Evolutionary conservation across 2,113 vertebrate genomes (phyloP).

Genomic region (Ceratotherium simum): DNA sequence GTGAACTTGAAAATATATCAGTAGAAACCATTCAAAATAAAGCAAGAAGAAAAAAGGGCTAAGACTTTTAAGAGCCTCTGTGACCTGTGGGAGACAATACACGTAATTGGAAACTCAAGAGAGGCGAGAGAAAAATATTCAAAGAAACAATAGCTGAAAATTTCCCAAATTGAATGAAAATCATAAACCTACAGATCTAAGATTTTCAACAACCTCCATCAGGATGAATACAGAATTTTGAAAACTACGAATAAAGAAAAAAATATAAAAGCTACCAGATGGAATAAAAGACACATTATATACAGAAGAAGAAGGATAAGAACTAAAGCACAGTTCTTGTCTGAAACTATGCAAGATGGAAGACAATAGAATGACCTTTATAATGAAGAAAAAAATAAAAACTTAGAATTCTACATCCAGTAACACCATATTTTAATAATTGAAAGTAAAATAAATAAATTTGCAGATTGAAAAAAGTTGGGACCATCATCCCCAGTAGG

Average conservation of each 20-base stretch:
- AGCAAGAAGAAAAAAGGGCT: background rate
- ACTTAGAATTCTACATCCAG: background rate
- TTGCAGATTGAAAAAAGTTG: background rate
- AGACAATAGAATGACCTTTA: background rate
- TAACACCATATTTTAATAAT: slow-evolving; percentile 2
- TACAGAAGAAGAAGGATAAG: background rate
- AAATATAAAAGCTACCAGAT: background rate
- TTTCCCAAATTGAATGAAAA: slow-evolving; percentile 15
- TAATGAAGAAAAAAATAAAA: background rate
- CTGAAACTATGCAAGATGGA: background rate
- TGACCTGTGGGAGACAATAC: background rate
- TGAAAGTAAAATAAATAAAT: background rate
- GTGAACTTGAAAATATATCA: background rate
- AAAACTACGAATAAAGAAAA: background rate
- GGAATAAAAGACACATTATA: background rate
- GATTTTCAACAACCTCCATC: background rate
- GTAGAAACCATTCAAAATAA: background rate
- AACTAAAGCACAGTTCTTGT: background rate
- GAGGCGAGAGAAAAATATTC: background rate
- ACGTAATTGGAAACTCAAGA: background rate
- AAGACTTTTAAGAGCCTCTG: background rate
- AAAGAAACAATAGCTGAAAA: background rate
- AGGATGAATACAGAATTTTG: background rate
- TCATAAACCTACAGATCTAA: background rate
- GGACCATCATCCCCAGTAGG: background rate